Evolutionary conservation across 2,888 invertebrate genomes (phyloP), one percentile per base, ranked within the genome.

Genomic region (Lasioglossum figueresi): DNA sequence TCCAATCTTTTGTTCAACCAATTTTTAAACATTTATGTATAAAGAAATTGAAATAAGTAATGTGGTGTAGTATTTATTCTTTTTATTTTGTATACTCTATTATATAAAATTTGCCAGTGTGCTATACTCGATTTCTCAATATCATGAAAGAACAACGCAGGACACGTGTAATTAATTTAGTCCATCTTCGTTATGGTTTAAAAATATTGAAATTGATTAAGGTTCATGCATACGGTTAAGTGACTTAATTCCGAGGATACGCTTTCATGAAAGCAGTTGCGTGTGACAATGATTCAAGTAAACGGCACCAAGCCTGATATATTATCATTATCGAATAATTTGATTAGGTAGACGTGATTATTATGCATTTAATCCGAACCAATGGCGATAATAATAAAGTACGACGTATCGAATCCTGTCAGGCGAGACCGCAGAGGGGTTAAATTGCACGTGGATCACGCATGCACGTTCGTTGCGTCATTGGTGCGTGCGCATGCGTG

Each of bases 401-500:
- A 68, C 43, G 59, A 70, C 19, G 68, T 80, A 63, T 83, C 84
- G 56, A 71, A 16, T 75, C 43, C 59, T 68, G 76, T 27, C 66
- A 73, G 73, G 27, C 52, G 84, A 76, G 75, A 81, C 79, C 85
- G 45, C 76, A 73, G 68, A 68, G 40, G 40, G 86, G 86, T 86
- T 86, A 81, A 83, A 86, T 88, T 88, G 86, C 86, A 88, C 81
- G 86, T 88, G 84, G 80, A 83, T 80, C 82, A 79, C 68, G 80
- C 76, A 73, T 83, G 76, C 79, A 76, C 63, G 56, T 82, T 27
- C 83, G 80, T 84, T 87, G 81, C 87, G 84, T 84, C 85, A 82
- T 40, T 56, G 45, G 78, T 80, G 76, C 86, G 80, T 73, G 85
- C 82, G 82, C 71, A 83, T 66, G 78, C 78, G 82, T 82, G n/a